Conservation (phyloP, 2,113 vertebrate genomes). For the Nannobrachium achirus region DNA sequence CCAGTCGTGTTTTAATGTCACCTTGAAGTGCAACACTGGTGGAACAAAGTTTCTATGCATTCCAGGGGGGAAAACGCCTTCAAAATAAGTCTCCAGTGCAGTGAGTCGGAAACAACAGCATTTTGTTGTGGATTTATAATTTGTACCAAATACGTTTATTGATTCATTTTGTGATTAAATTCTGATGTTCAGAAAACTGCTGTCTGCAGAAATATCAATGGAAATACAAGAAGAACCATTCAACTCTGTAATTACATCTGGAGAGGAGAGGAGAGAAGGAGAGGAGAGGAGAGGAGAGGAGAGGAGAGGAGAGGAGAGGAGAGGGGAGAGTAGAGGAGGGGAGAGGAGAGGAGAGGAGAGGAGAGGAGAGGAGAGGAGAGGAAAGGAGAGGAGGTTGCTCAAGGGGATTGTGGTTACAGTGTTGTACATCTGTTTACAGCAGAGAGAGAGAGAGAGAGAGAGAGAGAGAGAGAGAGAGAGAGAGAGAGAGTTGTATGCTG, state of each 20-base stretch:
- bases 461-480: slow-evolving; percentile 25
- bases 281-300: not conserved
- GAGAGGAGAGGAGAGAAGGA: not conserved
- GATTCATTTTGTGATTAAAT: slow-evolving; percentile 43
- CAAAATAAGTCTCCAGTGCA: too few relatives aligned
- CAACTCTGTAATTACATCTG: slow-evolving; percentile 67
- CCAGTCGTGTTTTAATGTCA: too few relatives aligned
- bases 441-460: slow-evolving; percentile 36
- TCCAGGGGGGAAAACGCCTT: too few relatives aligned
- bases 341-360: not conserved
- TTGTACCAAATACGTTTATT: slow-evolving; percentile 52
- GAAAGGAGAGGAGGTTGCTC: slow-evolving; percentile 35
- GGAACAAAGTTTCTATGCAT: too few relatives aligned
- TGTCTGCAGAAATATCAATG: slow-evolving; percentile 42
- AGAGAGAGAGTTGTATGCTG: slow-evolving; percentile 36
- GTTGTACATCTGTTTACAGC: slow-evolving; percentile 74
- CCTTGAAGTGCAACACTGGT: too few relatives aligned
- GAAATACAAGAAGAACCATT: slow-evolving; percentile 64
- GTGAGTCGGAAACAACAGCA: too few relatives aligned
- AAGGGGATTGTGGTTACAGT: slow-evolving; percentile 66
- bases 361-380: not conserved
- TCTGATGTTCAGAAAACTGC: slow-evolving; percentile 36
- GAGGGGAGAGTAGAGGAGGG: not conserved
- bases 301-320: not conserved
- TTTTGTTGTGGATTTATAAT: slow-evolving; percentile 34